Evolutionary conservation across 2,113 vertebrate genomes (phyloP).

Genomic region (Emydura subglobosa): DNA sequence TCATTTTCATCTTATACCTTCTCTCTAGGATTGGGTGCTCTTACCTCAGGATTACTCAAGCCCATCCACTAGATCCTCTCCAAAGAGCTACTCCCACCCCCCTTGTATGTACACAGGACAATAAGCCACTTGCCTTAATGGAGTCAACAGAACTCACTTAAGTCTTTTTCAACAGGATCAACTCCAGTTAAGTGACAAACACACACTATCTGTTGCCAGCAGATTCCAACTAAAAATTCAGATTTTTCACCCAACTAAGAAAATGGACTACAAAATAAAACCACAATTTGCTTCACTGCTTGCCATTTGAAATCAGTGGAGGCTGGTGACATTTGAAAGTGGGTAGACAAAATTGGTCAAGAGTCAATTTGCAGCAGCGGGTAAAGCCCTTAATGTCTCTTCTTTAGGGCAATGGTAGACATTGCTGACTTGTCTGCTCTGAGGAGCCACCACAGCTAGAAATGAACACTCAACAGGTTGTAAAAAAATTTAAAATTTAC

Average conservation of each 20-base stretch:
- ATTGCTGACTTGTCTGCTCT: not conserved
- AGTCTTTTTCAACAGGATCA: not conserved
- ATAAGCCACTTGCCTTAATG: accelerated
- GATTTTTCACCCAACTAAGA: not conserved
- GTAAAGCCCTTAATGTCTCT: not conserved
- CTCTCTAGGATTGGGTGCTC: not conserved
- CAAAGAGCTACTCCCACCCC: not conserved
- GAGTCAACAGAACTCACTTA: not conserved
- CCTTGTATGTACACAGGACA: not conserved
- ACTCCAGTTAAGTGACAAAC: not conserved
- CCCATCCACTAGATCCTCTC: not conserved
- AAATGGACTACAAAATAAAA: not conserved
- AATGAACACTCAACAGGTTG: not conserved
- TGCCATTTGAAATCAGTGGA: not conserved
- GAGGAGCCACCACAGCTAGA: not conserved
- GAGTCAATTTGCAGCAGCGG: not conserved
- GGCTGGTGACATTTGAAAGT: not conserved
- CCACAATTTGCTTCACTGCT: not conserved
- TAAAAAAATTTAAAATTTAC: not conserved
- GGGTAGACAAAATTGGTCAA: not conserved
- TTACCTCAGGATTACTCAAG: not conserved
- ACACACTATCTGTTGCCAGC: accelerated
- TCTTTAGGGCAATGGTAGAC: accelerated
- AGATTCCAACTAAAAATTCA: not conserved
- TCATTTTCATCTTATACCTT: not conserved